Percentiles rank a stretch among this genome's conserved stretches.
phyloP scores from a whole-genome alignment of 2,113 vertebrate genomes.

The Pyrgilauda ruficollis region DNA sequence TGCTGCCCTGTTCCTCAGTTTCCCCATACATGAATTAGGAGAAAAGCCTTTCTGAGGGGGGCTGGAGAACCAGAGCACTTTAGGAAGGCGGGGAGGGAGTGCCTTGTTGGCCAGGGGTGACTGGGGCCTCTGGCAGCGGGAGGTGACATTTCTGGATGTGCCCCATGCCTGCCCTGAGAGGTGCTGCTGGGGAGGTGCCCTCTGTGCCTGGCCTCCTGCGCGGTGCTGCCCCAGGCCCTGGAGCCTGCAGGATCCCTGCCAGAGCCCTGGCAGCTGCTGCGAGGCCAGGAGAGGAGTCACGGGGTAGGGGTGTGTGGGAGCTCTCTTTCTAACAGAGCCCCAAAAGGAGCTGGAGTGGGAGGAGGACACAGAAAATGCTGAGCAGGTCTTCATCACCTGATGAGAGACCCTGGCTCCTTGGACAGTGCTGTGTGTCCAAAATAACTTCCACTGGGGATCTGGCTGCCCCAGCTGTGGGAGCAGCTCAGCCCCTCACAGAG shows the following conservation, averaged over 20 bases:
- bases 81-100: neutral
- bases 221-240: neutral
- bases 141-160: neutral
- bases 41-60: neutral
- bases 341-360: neutral
- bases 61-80: neutral
- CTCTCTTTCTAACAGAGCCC: neutral
- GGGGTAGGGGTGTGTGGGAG: neutral
- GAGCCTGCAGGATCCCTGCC: too few relatives aligned
- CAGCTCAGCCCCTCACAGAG: neutral
- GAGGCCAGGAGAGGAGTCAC: neutral
- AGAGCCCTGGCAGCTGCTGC: neutral
- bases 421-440: neutral
- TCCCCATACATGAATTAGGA: neutral
- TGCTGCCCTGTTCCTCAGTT: neutral
- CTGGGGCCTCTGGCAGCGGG: neutral
- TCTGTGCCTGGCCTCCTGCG: neutral
- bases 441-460: neutral
- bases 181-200: neutral
- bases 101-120: rapidly evolving
- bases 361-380: neutral
- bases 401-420: neutral
- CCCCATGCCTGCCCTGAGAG: neutral
- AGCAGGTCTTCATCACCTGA: neutral
- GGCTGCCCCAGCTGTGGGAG: neutral